A percentile compares a stretch with the other conserved stretches of the same genome.
These are phyloP conservation scores for Myrmecobius fasciatus DNA, from an alignment of 2,113 vertebrate species.

Conservation along the genomic window DNA sequence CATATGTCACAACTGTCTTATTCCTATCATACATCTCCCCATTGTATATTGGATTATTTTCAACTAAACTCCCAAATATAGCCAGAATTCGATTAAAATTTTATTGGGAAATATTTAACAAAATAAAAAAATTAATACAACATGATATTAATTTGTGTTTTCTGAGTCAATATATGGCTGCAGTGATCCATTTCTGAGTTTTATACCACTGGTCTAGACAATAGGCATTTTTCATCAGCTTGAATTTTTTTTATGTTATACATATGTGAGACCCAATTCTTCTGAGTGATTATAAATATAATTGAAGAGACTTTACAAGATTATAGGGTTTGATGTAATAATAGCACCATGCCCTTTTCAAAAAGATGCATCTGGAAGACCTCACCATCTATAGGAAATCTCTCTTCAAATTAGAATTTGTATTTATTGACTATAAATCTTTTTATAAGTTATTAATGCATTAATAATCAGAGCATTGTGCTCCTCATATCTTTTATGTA, in stretches of 20 bases:
- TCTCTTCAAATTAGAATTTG: not conserved
- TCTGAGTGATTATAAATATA: not conserved
- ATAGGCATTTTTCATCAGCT: not conserved
- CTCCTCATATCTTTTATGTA: not conserved
- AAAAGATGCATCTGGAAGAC: not conserved
- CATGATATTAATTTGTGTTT: not conserved
- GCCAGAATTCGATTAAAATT: not conserved
- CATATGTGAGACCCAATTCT: not conserved
- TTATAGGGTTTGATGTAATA: not conserved
- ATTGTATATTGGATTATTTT: not conserved
- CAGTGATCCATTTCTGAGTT: not conserved
- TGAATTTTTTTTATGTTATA: no score
- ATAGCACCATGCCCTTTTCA: not conserved
- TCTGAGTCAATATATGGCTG: not conserved
- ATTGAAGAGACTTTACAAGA: not conserved
- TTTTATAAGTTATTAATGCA: not conserved
- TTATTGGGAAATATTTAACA: not conserved
- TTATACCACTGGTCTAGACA: not conserved
- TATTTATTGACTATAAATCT: not conserved
- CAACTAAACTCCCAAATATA: not conserved
- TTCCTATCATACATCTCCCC: not conserved
- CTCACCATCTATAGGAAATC: not conserved
- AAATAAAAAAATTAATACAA: not conserved
- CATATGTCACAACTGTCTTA: not conserved
- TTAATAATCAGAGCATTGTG: not conserved